Conservation (phyloP, 2,888 invertebrate species). For the Epistrophe eligans region DNA sequence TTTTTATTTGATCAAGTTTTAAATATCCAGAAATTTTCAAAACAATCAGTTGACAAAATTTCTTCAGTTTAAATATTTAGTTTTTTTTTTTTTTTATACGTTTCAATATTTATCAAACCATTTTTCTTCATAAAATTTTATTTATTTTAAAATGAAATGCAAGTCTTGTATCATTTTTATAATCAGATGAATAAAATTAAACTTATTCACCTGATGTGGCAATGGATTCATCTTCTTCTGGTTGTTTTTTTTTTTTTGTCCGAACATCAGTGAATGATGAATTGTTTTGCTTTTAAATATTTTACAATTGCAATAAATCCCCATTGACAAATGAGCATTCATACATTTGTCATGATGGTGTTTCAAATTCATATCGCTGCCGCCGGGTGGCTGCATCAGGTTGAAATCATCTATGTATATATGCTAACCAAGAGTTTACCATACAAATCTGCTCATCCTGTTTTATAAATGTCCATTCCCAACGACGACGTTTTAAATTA, state of each 20-base stretch:
- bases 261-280: slow-evolving; percentile 36
- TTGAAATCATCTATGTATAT: slow-evolving; percentile 39
- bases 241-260: background rate
- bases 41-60: no score
- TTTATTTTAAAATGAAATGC: no score
- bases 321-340: slow-evolving; percentile 70
- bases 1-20: no score
- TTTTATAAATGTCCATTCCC: slow-evolving; percentile 72
- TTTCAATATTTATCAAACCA: no score
- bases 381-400: slow-evolving; percentile 26
- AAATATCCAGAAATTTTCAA: no score
- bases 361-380: slow-evolving; percentile 34
- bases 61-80: no score
- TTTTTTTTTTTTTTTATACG: no score
- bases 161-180: background rate
- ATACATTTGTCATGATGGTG: slow-evolving; percentile 52
- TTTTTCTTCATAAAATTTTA: no score
- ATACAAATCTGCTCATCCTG: slow-evolving; percentile 65
- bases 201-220: slow-evolving; percentile 20
- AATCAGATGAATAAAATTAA: slow-evolving; percentile 24
- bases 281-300: slow-evolving; percentile 35
- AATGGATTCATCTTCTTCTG: background rate
- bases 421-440: slow-evolving; percentile 31
- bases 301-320: slow-evolving; percentile 57
- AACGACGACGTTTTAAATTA: slow-evolving; percentile 60